Conservation (phyloP, 2,797 vertebrate genomes). For the Glyptemys insculpta region DNA sequence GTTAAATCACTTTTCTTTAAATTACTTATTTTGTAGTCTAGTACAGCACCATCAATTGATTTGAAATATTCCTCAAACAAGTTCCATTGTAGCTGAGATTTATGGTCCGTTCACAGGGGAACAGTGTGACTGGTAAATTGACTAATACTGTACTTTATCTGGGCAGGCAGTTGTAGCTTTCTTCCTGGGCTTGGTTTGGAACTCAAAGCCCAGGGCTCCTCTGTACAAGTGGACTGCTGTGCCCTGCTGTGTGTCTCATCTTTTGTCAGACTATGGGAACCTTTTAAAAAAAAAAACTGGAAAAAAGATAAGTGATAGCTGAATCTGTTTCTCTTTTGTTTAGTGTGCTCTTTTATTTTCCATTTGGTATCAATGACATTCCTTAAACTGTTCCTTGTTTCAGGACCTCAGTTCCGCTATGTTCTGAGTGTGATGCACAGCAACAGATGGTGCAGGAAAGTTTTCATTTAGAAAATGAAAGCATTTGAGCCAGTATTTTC, state of each 20-base stretch:
- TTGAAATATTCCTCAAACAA: not conserved
- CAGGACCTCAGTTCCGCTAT: rapidly evolving
- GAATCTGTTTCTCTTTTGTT: not conserved
- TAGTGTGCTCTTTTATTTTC: not conserved
- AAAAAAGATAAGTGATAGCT: not conserved
- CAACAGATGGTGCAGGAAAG: not conserved
- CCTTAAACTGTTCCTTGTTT: not conserved
- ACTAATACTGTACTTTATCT: not conserved
- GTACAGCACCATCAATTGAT: not conserved
- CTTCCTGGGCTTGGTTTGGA: not conserved
- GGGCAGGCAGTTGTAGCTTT: not conserved
- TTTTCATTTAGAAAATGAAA: not conserved
- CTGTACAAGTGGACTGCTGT: rapidly evolving
- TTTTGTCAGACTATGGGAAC: not conserved
- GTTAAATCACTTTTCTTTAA: not conserved
- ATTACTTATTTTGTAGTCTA: not conserved
- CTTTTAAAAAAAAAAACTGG: not conserved
- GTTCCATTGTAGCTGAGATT: not conserved
- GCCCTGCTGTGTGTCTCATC: not conserved
- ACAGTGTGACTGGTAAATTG: not conserved
- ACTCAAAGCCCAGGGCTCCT: not conserved
- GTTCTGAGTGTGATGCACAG: not conserved
- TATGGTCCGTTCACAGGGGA: not conserved
- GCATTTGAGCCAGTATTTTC: not conserved
- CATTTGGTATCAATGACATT: not conserved